phyloP scores from a whole-genome alignment of 2,888 invertebrate species.

The Callimorpha dominula region DNA sequence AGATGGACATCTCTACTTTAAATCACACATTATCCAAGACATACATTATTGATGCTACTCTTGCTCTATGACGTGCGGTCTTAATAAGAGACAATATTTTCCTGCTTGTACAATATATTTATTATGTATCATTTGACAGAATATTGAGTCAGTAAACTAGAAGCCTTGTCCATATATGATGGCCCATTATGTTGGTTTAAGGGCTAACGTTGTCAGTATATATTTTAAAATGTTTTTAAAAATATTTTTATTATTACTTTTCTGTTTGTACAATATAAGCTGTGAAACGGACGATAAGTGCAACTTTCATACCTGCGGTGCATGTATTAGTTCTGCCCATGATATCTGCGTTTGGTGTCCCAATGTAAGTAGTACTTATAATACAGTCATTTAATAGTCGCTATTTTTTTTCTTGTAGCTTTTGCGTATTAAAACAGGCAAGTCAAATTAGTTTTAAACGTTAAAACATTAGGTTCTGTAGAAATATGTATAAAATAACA shows the following conservation, averaged over 20 bases:
- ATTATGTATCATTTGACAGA: background rate
- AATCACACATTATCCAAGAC: too few relatives aligned
- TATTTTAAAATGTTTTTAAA: background rate
- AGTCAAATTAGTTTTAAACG: background rate
- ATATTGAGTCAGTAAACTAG: background rate
- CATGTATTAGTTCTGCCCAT: constrained; percentile 61
- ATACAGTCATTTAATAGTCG: too few relatives aligned
- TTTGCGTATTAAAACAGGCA: background rate
- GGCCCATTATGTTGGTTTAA: background rate
- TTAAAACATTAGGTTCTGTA: background rate
- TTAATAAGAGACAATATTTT: background rate
- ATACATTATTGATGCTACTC: too few relatives aligned
- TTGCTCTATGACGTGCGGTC: background rate
- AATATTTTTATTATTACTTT: constrained; percentile 3
- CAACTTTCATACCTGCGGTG: constrained; percentile 57
- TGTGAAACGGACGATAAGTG: constrained; percentile 12
- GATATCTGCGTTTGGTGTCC: constrained; percentile 70
- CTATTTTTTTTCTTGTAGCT: too few relatives aligned
- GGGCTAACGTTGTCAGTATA: background rate
- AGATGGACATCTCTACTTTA: too few relatives aligned
- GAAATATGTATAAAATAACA: background rate
- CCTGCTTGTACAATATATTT: background rate
- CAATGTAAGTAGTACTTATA: constrained; percentile 51
- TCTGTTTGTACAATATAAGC: constrained; percentile 16
- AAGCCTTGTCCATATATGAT: background rate